A percentile compares a stretch with the other conserved stretches of the same genome.
Evolutionary conservation across 2,797 vertebrate genomes (phyloP).

Genomic region (Spea hammondii): DNA sequence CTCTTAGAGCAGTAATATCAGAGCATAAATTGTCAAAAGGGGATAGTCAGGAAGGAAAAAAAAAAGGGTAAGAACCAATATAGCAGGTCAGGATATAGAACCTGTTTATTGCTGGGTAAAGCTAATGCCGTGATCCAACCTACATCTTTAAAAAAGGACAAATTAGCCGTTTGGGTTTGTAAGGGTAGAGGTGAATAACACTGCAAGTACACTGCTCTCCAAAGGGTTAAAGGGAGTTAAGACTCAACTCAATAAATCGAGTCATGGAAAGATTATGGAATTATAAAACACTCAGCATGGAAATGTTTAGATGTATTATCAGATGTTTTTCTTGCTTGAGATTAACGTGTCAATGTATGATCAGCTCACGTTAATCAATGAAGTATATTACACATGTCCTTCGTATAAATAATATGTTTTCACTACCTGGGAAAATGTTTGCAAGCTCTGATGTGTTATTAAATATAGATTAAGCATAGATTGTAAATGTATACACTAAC

Average conservation of each 20-base stretch:
- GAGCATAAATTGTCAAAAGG: slow-evolving; percentile 22
- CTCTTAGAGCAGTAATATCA: slow-evolving; percentile 31
- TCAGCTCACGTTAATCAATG: slow-evolving; percentile 33
- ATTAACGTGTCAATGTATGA: slow-evolving; percentile 35
- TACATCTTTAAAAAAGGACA: neutral
- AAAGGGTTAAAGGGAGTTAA: neutral
- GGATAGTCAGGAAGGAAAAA: slow-evolving; percentile 17
- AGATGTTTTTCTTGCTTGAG: neutral
- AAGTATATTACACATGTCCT: neutral
- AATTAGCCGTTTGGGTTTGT: neutral
- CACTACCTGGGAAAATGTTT: no score
- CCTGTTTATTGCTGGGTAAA: neutral
- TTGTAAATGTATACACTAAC: no score
- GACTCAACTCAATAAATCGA: slow-evolving; percentile 19
- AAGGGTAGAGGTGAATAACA: no score
- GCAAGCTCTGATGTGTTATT: no score
- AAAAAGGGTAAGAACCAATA: slow-evolving; percentile 23
- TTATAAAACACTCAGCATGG: slow-evolving; percentile 20
- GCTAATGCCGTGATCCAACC: slow-evolving; percentile 22
- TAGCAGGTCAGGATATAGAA: slow-evolving; percentile 1
- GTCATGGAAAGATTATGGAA: slow-evolving; percentile 23
- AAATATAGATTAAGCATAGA: no score
- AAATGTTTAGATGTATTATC: slow-evolving; percentile 30
- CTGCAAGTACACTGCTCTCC: neutral
- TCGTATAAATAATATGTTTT: no score